Evolutionary conservation across 1,140 invertebrate genomes (phyloP), one percentile per base, ranked within the genome.

Genomic region (Megalonaias nervosa): DNA sequence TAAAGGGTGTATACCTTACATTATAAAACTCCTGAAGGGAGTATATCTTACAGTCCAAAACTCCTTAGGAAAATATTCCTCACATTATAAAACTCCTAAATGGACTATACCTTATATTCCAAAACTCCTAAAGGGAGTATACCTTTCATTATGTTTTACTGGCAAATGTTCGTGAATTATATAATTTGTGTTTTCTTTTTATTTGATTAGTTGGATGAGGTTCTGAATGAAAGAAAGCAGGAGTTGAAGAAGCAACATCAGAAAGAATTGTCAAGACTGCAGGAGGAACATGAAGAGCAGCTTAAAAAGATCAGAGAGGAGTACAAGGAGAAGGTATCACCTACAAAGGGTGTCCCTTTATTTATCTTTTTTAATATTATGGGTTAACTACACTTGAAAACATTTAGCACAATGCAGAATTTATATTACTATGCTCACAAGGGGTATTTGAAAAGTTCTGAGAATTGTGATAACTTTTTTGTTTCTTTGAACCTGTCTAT

Each of bases 191-290:
- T 67, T 23, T 67, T 31, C n/a, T 26, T 62, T 64, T 66, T 77
- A 55, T 66, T 77, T 23, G 75, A 77, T 19, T 75, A 90, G 89
- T 67, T 90, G 62, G 88, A 88, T 70, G 88, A 89, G 65, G 82
- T 89, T 17, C 71, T 90, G 73, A 81, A 75, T 64, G 88, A 89
- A 58, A 80, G 88, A 55, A 76, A 77, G 56, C 60, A 81, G 15
- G 85, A 88, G 60, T 75, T 90, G 21, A 85, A 87, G 65, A 75
- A 87, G 14, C 82, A 85, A 31, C 88, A 90, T 66, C 84, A 89
- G 77, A 83, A 86, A 55, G 84, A 89, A 64, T 55, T 89, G 56
- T 71, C 75, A 3, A 74, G 77, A 56, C 60, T 89, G 19, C 79
- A 80, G 23, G 82, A 82, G 6, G 87, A 88, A 55, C 86, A 89